These are phyloP conservation scores for Noctuana brunneofusca DNA, from an alignment of 2,888 invertebrate genomes.

Conservation along the genomic window DNA sequence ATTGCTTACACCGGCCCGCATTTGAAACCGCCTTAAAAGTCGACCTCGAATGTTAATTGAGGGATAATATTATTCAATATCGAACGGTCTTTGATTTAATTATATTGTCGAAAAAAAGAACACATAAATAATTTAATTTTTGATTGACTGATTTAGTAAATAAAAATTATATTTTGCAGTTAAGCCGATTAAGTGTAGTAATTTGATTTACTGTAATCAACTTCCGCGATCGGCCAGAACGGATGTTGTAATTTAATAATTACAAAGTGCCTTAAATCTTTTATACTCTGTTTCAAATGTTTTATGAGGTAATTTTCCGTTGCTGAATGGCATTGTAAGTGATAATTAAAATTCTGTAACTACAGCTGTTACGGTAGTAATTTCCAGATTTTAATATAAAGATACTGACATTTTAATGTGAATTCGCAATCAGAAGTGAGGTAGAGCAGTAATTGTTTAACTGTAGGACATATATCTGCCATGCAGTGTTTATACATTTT, in stretches of 20 bases:
- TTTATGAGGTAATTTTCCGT: slow-evolving; percentile 75
- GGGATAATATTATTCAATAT: slow-evolving; percentile 78
- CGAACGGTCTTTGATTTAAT: slow-evolving; percentile 66
- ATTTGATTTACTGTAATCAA: slow-evolving; percentile 28
- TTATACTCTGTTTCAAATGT: slow-evolving; percentile 52
- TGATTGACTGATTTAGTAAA: slow-evolving; percentile 46
- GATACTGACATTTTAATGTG: slow-evolving; percentile 30
- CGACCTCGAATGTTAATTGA: slow-evolving; percentile 76
- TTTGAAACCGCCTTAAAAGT: slow-evolving; percentile 73
- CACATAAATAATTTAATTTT: slow-evolving; percentile 60
- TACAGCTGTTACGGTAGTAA: slow-evolving; percentile 75
- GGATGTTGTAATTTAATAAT: slow-evolving; percentile 31
- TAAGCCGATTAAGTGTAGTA: slow-evolving; percentile 6
- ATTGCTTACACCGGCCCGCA: slow-evolving; percentile 74
- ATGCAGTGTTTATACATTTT: neutral
- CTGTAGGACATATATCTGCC: neutral
- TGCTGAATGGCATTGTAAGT: slow-evolving; percentile 74
- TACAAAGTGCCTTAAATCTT: slow-evolving; percentile 41
- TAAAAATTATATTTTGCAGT: slow-evolving; percentile 10
- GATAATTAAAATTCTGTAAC: slow-evolving; percentile 78
- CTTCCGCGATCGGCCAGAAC: slow-evolving; percentile 16
- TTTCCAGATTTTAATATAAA: slow-evolving; percentile 58
- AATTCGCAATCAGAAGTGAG: slow-evolving; percentile 17
- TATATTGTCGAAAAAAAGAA: slow-evolving; percentile 39
- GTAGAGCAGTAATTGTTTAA: neutral